phyloP scores from a whole-genome alignment of 2,113 vertebrate genomes.

The Aptenodytes patagonicus region DNA sequence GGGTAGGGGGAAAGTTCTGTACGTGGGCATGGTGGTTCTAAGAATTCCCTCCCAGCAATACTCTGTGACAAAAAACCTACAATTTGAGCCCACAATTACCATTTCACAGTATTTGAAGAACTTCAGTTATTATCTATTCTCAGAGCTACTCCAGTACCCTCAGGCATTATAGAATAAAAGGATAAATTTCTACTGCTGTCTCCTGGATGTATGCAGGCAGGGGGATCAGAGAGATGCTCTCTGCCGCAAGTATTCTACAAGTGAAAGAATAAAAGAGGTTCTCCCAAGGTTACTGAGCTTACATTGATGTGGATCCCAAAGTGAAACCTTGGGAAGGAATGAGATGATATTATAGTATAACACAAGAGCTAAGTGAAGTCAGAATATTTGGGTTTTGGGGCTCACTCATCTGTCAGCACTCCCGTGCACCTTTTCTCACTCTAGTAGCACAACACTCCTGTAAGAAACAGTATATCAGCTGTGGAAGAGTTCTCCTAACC shows the following conservation, averaged over 20 bases:
- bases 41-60: not conserved
- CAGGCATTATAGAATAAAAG: not conserved
- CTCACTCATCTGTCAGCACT: not conserved
- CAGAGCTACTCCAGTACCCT: slow-evolving; percentile 6
- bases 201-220: not conserved
- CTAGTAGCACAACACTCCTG: no score
- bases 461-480: rapidly evolving
- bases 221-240: not conserved
- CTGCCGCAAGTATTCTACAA: not conserved
- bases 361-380: not conserved
- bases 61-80: not conserved
- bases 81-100: slow-evolving; percentile 27
- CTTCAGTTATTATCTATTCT: slow-evolving; percentile 5
- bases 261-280: not conserved
- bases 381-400: not conserved
- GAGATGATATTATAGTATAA: not conserved
- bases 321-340: not conserved
- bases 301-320: not conserved
- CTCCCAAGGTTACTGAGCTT: not conserved
- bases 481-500: not conserved
- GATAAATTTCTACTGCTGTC: not conserved
- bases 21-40: not conserved
- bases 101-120: slow-evolving; percentile 26
- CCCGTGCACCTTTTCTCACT: not conserved
- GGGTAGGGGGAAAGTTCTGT: not conserved